Evolutionary conservation across 2,113 vertebrate genomes (phyloP).

Genomic region (Agapornis roseicollis): DNA sequence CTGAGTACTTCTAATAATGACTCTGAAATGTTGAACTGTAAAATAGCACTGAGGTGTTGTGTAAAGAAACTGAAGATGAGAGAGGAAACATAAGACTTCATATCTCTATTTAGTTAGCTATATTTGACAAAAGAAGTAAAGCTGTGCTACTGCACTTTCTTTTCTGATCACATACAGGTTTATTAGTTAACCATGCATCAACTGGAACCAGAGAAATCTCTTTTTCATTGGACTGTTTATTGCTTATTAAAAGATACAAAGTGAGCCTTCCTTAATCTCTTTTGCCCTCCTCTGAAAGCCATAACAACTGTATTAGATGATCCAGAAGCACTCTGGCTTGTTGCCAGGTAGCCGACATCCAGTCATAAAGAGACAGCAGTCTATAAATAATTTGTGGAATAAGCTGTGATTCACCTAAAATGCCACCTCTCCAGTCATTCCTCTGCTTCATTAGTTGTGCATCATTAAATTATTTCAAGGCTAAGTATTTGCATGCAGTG

Average conservation of each 20-base stretch:
- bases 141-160: neutral
- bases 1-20: neutral
- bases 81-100: neutral
- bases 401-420: conserved; percentile 24
- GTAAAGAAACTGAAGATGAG: neutral
- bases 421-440: neutral
- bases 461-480: conserved; percentile 16
- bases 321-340: neutral
- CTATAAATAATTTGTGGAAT: conserved; percentile 25
- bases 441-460: neutral
- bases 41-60: neutral
- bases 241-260: neutral
- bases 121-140: neutral
- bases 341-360: neutral
- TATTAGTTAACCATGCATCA: neutral
- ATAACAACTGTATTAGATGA: neutral
- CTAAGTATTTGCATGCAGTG: neutral
- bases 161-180: neutral
- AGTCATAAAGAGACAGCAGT: neutral
- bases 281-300: neutral
- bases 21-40: neutral
- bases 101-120: neutral
- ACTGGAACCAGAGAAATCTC: neutral
- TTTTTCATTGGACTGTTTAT: neutral
- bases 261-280: neutral